A percentile compares a stretch with the other conserved stretches of the same genome.
These are phyloP conservation scores for Drosophila subquinaria DNA, from an alignment of 2,888 invertebrate genomes.

Conservation along the genomic window DNA sequence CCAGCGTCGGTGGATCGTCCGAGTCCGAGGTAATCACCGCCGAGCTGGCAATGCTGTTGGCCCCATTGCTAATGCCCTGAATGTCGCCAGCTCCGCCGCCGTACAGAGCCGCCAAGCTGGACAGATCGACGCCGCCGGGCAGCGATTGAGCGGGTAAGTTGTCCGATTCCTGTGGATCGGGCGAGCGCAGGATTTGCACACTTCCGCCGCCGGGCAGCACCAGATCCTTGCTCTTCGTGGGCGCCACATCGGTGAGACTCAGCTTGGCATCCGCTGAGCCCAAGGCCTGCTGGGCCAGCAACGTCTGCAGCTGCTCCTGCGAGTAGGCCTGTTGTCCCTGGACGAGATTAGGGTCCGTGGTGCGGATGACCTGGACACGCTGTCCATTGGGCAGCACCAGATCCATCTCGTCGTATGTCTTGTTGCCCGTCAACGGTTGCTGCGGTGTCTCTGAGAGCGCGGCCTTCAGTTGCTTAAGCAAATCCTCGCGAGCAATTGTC, in stretches of 20 bases:
- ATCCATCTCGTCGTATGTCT: slow-evolving; percentile 91
- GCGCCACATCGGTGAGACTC: slow-evolving; percentile 78
- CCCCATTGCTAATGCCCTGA: slow-evolving; percentile 76
- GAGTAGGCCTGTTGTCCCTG: slow-evolving; percentile 87
- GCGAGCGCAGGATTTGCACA: slow-evolving; percentile 90
- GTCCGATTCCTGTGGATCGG: slow-evolving; percentile 87
- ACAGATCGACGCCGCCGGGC: slow-evolving; percentile 81
- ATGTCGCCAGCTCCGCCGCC: slow-evolving; percentile 77
- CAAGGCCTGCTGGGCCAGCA: slow-evolving; percentile 77
- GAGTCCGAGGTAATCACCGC: slow-evolving; percentile 86
- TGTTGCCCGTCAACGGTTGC: slow-evolving; percentile 88
- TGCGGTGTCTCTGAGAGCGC: slow-evolving; percentile 90
- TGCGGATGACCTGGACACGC: slow-evolving; percentile 90
- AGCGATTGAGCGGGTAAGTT: slow-evolving; percentile 85
- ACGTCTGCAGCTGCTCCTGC: slow-evolving; percentile 86
- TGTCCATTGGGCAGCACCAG: slow-evolving; percentile 91
- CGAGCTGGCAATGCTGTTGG: slow-evolving; percentile 84
- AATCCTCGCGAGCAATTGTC: slow-evolving; percentile 89
- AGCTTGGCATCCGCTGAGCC: slow-evolving; percentile 61
- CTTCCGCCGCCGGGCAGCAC: slow-evolving; percentile 91
- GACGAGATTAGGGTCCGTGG: slow-evolving; percentile 89
- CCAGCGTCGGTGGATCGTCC: slow-evolving; percentile 89
- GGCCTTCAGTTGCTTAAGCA: slow-evolving; percentile 91
- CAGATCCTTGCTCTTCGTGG: slow-evolving; percentile 88
- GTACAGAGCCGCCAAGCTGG: slow-evolving; percentile 82